Evolutionary conservation across 2,888 invertebrate species (phyloP).

Genomic region (Drosophila mettleri): DNA sequence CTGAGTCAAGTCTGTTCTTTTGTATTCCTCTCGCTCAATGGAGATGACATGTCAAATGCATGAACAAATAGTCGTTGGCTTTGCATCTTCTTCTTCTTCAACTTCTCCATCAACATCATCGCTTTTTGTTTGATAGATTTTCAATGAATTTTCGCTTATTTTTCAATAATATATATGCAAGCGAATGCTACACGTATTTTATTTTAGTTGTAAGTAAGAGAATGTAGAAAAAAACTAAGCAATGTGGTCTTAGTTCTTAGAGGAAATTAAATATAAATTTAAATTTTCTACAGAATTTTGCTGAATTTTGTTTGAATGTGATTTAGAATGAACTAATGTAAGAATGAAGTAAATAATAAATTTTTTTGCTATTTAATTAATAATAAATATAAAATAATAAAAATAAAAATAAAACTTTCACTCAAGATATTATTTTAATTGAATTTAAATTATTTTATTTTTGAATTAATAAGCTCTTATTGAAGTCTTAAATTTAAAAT

Average conservation of each 20-base stretch:
- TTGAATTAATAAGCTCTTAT: too few species aligned
- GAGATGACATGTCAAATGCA: slow-evolving; percentile 65
- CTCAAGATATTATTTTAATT: too few species aligned
- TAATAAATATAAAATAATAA: neutral
- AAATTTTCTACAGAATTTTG: neutral
- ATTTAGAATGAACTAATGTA: neutral
- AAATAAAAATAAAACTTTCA: too few species aligned
- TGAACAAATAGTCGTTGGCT: slow-evolving; percentile 55
- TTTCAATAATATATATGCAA: slow-evolving; percentile 12
- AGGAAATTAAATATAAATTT: too few species aligned
- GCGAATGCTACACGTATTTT: neutral
- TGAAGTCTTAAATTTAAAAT: too few species aligned
- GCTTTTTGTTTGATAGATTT: slow-evolving; percentile 33
- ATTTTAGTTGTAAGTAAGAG: slow-evolving; percentile 1
- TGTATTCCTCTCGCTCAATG: slow-evolving; percentile 48
- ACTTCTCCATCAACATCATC: slow-evolving; percentile 5
- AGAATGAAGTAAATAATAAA: too few species aligned
- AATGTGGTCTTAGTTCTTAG: too few species aligned
- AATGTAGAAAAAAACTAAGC: neutral
- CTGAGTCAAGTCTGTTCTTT: slow-evolving; percentile 37
- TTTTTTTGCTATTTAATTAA: too few species aligned
- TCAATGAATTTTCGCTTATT: slow-evolving; percentile 44
- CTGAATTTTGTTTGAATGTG: neutral
- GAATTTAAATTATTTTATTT: too few species aligned
- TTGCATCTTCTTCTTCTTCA: slow-evolving; percentile 12